Conservation (phyloP, 2,888 invertebrate species). For the Spisula subtruncata region DNA sequence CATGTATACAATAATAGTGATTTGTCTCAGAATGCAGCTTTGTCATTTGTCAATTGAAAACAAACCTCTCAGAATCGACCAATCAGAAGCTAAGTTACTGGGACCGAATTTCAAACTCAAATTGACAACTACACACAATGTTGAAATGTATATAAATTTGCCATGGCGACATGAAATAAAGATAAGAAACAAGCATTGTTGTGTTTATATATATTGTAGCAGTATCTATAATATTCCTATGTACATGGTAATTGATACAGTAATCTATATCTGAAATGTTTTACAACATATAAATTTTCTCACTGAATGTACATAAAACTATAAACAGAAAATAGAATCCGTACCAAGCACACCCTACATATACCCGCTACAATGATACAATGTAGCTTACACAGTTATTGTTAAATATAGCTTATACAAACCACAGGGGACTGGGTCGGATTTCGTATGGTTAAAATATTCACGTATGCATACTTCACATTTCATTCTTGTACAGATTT, state of each 20-base stretch:
- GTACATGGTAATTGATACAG: constrained; percentile 16
- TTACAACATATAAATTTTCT: background rate
- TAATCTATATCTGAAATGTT: constrained; percentile 21
- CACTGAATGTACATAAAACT: background rate
- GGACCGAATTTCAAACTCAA: no score
- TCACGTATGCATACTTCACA: no score
- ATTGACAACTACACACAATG: no score
- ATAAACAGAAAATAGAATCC: background rate
- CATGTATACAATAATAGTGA: no score
- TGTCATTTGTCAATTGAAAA: no score
- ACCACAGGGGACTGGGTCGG: background rate
- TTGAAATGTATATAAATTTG: no score
- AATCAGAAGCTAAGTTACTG: no score
- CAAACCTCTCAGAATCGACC: no score
- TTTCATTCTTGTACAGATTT: no score
- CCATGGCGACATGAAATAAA: background rate
- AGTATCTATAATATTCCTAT: constrained; percentile 20
- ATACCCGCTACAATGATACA: background rate
- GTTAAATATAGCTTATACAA: background rate
- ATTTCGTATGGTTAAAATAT: no score
- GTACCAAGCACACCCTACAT: background rate
- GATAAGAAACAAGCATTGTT: background rate
- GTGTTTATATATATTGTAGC: constrained; percentile 14
- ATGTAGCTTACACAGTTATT: background rate
- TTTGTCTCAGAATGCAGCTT: no score